Base-by-base conservation (phyloP, 2,113 vertebrate genomes). In the Myotis yumanensis region DNA sequence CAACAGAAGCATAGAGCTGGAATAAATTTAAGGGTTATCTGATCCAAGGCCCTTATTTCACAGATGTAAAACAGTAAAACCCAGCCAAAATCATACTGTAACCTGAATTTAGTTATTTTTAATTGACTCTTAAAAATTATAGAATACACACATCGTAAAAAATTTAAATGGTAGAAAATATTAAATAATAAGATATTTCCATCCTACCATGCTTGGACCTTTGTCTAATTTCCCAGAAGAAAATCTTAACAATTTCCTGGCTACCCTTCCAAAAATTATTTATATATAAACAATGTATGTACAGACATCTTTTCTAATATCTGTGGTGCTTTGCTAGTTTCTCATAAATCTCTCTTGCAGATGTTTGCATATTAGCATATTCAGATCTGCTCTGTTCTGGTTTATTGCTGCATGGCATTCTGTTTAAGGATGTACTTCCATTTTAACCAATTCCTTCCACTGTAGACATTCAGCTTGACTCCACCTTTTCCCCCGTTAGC, bases 381-480 rank as follows among this genome's bases (percentile, higher is more conserved):
- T 79, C 2, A 54, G 46, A 52, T 73, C 46, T 54, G 76, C 30
- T 40, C 48, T 48, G 20, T 11, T 84, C 52, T 89, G 52, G 57
- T 87, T 92, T 69, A 85, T 32, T 59, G 71, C 77, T 79, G 9
- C 28, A 1, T 8, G 68, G 43, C n/a, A 71, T 30, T 93, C 64
- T 92, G 62, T 69, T 68, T 35, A 28, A 94, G 57, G 62, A 87
- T 51, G 32, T 25, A n/a, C n/a, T 86, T 92, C 83, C 92, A 73
- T 81, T 96, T 89, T 89, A 90, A 90, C 68, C 83, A 71, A 46
- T 85, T 85, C 43, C 62, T 40, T 77, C 71, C 71, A 76, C 94
- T 81, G 80, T 51, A 92, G 71, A 43, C 5, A 89, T 77, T 96
- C 35, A 96, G 69, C 40, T n/a, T n/a, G 87, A 69, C 30, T 91